Base-by-base conservation (phyloP, 2,797 vertebrate species). In the Urophycis tenuis region DNA sequence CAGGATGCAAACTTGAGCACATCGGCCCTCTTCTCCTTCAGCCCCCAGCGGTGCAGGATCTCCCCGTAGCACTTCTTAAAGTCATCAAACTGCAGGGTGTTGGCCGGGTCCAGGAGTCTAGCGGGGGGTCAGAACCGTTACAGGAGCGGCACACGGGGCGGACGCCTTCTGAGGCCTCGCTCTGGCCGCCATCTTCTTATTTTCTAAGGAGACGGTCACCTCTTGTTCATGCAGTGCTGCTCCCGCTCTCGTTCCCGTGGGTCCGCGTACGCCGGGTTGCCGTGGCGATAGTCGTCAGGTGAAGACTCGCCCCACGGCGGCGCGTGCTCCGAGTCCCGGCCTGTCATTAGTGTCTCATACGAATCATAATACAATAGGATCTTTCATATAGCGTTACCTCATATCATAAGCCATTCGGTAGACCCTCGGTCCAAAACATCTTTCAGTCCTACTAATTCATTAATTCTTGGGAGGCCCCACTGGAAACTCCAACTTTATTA, bases 41-140 rank as follows among this genome's bases (percentile, higher is more conserved):
- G 92, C 3, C 95, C 97, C 97, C 97, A 99, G 80, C 95, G 96
- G 80, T 99, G 94, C 32, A 99, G 85, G 82, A 99, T 99, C 85
- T 99, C 97, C 0, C 97, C 97, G 0, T 99, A 99, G 86, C 95
- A 95, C 82, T 98, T 99, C 91, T 99, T 99, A 73, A 99, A 99
- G 90, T 99, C 97, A 3, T 99, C 97, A 32, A 96, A 99, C 85
- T 98, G 97, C 88, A 96, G 92, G 22, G 91, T 92, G 81, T 98
- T 97, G 60, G 95, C 92, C 0, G 97, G 96, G 84, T 99, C 96
- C 88, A 99, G 88, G 71, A 99, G 92, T 82, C 97, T 99, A 72
- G 33, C 11, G 69, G 3, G 5, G 39, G 4, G n/a, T 39, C 32
- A 53, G 8, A 14, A 64, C 30, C 7, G 41, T 45, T 45, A 45